A percentile compares a stretch with the other conserved stretches of the same genome.
These are phyloP conservation scores for Drosophila tanythrix DNA, from an alignment of 2,888 invertebrate species.

Conservation along the genomic window DNA sequence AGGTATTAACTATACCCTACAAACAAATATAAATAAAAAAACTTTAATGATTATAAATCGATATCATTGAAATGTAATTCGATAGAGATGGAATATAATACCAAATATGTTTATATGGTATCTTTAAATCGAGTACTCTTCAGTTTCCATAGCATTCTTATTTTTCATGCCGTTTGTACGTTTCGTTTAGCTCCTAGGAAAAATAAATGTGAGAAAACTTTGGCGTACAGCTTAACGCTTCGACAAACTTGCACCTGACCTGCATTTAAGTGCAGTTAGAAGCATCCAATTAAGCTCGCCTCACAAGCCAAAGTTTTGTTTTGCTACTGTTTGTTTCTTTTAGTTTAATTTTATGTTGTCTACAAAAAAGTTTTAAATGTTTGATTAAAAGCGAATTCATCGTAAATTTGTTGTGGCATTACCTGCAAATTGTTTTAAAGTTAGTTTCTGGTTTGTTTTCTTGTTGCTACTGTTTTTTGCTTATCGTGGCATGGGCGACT, in stretches of 20 bases:
- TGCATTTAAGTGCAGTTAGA: constrained; percentile 42
- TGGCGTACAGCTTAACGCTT: constrained; percentile 30
- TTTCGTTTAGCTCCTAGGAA: constrained; percentile 13
- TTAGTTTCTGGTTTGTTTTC: constrained; percentile 4
- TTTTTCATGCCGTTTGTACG: constrained; percentile 7
- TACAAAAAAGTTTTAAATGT: constrained; percentile 76
- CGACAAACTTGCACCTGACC: constrained; percentile 10
- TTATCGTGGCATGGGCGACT: constrained; percentile 21
- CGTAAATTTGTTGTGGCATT: constrained; percentile 58
- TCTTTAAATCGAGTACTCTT: not conserved
- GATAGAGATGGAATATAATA: not conserved
- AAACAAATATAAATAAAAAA: not conserved
- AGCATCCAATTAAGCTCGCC: constrained; percentile 8
- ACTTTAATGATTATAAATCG: not conserved
- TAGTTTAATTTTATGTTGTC: constrained; percentile 57
- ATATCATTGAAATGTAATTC: not conserved
- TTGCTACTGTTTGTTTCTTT: constrained; percentile 15
- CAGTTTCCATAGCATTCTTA: not conserved
- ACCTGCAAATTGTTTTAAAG: constrained; percentile 33
- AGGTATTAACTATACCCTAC: not conserved
- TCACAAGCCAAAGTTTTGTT: constrained; percentile 25
- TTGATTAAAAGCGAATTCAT: constrained; percentile 74
- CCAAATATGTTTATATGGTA: constrained; percentile 1
- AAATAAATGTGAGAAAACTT: constrained; percentile 33
- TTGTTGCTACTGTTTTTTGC: constrained; percentile 10